Conservation (phyloP, 2,888 invertebrate species). For the Athetis lepigone region DNA sequence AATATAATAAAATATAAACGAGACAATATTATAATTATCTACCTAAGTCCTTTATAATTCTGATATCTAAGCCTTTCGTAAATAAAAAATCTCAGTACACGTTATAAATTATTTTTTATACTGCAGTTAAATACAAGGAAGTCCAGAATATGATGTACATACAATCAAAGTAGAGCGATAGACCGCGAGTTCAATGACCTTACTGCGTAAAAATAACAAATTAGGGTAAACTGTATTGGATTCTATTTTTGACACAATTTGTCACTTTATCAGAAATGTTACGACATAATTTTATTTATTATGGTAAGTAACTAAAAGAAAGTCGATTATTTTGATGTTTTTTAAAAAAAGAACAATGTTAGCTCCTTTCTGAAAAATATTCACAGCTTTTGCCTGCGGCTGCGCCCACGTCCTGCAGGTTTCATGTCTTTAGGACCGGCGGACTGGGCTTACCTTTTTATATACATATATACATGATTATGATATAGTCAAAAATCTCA, state of each 20-base stretch:
- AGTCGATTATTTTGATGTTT: too few species aligned
- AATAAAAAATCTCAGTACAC: slow-evolving; percentile 29
- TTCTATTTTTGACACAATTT: background rate
- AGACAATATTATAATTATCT: slow-evolving; percentile 9
- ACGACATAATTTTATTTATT: background rate
- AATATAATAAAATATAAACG: background rate
- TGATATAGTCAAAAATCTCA: too few species aligned
- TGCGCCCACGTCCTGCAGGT: too few species aligned
- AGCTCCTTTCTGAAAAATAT: too few species aligned
- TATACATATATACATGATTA: too few species aligned
- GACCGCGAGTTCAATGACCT: slow-evolving; percentile 26
- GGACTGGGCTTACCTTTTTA: too few species aligned
- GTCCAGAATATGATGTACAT: background rate
- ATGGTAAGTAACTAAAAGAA: too few species aligned
- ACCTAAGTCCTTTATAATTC: background rate
- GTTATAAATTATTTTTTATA: slow-evolving; percentile 20
- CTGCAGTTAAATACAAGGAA: slow-evolving; percentile 20
- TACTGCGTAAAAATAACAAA: slow-evolving; percentile 19
- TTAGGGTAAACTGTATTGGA: background rate
- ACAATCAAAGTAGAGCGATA: slow-evolving; percentile 20
- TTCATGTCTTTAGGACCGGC: too few species aligned
- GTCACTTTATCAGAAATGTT: background rate
- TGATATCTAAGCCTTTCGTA: slow-evolving; percentile 14
- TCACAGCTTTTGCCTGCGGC: too few species aligned
- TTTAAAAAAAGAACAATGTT: too few species aligned